Conservation (phyloP, 2,113 vertebrate genomes). For the Grantiella picta region DNA sequence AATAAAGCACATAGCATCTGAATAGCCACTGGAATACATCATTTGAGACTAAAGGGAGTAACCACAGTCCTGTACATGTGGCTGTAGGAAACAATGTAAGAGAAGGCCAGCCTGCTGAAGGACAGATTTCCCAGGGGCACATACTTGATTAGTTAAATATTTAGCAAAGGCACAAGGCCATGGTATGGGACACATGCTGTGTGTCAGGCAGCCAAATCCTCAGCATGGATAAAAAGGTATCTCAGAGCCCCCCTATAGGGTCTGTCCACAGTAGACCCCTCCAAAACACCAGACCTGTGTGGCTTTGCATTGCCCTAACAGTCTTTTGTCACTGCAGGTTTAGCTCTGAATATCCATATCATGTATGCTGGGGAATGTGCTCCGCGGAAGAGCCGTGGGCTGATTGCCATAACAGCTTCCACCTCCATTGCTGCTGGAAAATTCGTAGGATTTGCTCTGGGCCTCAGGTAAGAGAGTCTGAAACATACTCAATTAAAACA, state of each 20-base stretch:
- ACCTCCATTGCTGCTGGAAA: conserved; percentile 73
- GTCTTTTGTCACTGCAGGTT: conserved; percentile 52
- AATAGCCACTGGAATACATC: neutral
- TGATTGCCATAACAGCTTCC: conserved; percentile 68
- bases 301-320: neutral
- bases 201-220: neutral
- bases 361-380: conserved; percentile 78
- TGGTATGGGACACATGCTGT: fast-evolving
- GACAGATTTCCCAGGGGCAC: neutral
- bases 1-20: neutral
- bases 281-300: fast-evolving
- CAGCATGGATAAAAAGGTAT: fast-evolving
- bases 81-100: neutral
- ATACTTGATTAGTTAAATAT: neutral
- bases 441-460: conserved; percentile 77
- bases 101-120: neutral
- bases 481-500: neutral
- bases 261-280: neutral
- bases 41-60: neutral
- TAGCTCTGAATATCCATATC: conserved; percentile 64
- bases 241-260: neutral
- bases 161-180: neutral
- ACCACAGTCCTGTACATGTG: neutral
- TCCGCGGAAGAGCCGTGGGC: conserved; percentile 69
- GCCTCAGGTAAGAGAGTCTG: conserved; percentile 75